Percentiles rank a stretch among this genome's conserved stretches.
Evolutionary conservation across 2,113 vertebrate species (phyloP).

Genomic region (Passer montanus): DNA sequence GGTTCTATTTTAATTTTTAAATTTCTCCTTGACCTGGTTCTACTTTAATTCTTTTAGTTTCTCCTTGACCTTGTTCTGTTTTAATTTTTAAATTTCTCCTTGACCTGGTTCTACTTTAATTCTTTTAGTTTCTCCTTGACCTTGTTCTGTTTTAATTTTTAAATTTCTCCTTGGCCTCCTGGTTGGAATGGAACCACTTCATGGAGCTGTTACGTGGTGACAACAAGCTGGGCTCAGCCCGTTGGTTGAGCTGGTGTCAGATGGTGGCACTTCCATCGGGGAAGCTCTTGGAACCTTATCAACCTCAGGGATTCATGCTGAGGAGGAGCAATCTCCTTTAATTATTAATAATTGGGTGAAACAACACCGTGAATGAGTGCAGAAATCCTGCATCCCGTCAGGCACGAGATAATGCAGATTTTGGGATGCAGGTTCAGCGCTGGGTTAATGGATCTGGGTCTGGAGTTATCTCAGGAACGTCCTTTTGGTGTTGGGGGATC

Average conservation of each 20-base stretch:
- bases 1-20: background rate
- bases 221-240: background rate
- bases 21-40: too few species aligned
- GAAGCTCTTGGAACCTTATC: background rate
- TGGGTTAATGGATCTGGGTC: slow-evolving; percentile 4
- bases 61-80: too few species aligned
- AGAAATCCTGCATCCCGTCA: background rate
- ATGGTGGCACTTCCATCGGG: background rate
- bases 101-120: background rate
- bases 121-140: background rate
- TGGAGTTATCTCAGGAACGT: background rate
- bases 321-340: background rate
- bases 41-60: background rate
- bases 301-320: background rate
- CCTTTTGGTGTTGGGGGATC: background rate
- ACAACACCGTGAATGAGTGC: background rate
- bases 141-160: background rate
- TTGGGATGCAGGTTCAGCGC: background rate
- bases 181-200: fast-evolving
- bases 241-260: background rate
- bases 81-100: background rate
- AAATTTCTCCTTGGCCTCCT: background rate
- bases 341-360: background rate
- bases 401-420: background rate
- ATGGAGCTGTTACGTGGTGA: fast-evolving